phyloP scores from a whole-genome alignment of 1,140 invertebrate genomes.

The Chironomus tepperi region DNA sequence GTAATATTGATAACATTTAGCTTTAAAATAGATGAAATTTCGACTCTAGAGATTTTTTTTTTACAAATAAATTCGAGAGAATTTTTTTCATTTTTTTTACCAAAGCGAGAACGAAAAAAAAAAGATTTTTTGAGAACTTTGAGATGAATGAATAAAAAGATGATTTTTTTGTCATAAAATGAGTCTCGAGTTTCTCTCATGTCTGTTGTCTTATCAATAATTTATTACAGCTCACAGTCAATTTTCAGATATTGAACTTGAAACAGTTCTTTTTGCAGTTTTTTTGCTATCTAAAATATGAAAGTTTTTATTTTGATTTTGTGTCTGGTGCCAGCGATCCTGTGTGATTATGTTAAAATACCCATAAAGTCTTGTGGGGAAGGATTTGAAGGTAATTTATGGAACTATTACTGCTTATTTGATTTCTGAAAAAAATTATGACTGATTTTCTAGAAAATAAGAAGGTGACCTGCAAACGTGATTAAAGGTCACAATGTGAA shows the following conservation, averaged over 20 bases:
- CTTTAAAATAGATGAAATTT: too few species aligned
- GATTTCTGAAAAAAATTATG: too few species aligned
- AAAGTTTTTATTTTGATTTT: not conserved
- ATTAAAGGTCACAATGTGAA: too few species aligned
- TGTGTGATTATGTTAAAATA: not conserved
- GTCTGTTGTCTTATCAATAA: not conserved
- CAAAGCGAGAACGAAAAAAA: too few species aligned
- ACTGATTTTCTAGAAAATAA: not conserved
- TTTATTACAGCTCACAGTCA: not conserved
- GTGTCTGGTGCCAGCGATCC: not conserved
- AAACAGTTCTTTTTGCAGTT: not conserved
- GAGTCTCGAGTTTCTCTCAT: not conserved
- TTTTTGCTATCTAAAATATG: not conserved
- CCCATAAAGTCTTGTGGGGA: not conserved
- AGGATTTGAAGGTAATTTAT: not conserved
- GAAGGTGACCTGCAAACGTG: too few species aligned
- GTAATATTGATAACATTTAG: too few species aligned
- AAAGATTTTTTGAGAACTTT: too few species aligned
- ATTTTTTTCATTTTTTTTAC: too few species aligned
- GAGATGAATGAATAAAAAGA: not conserved
- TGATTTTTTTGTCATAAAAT: not conserved
- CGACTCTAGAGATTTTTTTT: too few species aligned
- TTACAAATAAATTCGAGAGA: too few species aligned
- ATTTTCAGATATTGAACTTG: not conserved
- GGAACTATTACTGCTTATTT: too few species aligned